Conservation (phyloP, 2,888 invertebrate species). For the Parochlus steinenii region DNA sequence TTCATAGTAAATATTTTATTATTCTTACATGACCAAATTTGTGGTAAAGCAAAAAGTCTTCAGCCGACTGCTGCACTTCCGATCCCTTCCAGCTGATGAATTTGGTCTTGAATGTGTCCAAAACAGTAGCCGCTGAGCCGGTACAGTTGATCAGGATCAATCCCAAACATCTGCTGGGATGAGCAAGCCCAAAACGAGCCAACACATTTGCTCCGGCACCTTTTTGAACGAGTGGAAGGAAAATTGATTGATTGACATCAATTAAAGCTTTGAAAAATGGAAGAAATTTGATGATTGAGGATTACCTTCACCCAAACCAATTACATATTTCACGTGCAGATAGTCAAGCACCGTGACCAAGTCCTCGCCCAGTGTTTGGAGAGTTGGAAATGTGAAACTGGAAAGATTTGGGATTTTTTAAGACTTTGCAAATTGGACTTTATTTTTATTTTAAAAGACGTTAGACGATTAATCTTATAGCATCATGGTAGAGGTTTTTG, state of each 20-base stretch:
- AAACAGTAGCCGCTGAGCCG: conserved; percentile 67
- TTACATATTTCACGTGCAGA: conserved; percentile 65
- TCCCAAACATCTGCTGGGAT: conserved; percentile 61
- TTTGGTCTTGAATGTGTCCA: conserved; percentile 73
- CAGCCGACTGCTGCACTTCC: conserved; percentile 72
- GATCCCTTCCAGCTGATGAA: conserved; percentile 71
- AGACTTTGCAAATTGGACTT: too few species aligned
- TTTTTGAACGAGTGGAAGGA: background rate
- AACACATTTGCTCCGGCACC: conserved; percentile 55
- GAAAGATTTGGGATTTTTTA: conserved; percentile 11
- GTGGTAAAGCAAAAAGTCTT: conserved; percentile 75
- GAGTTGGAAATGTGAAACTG: conserved; percentile 65
- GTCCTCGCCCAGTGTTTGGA: conserved; percentile 69
- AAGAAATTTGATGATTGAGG: too few species aligned
- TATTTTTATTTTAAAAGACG: too few species aligned
- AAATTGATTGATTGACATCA: background rate
- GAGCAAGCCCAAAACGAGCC: conserved; percentile 67
- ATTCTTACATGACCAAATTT: conserved; percentile 81
- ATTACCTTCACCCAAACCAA: conserved; percentile 75
- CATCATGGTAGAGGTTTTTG: too few species aligned
- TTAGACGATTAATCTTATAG: too few species aligned
- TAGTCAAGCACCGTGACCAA: conserved; percentile 65
- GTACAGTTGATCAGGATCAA: conserved; percentile 76
- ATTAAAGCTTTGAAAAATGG: background rate
- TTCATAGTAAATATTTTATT: conserved; percentile 12